These are phyloP conservation scores for Bombus huntii DNA, from an alignment of 1,140 invertebrate species.

Conservation along the genomic window DNA sequence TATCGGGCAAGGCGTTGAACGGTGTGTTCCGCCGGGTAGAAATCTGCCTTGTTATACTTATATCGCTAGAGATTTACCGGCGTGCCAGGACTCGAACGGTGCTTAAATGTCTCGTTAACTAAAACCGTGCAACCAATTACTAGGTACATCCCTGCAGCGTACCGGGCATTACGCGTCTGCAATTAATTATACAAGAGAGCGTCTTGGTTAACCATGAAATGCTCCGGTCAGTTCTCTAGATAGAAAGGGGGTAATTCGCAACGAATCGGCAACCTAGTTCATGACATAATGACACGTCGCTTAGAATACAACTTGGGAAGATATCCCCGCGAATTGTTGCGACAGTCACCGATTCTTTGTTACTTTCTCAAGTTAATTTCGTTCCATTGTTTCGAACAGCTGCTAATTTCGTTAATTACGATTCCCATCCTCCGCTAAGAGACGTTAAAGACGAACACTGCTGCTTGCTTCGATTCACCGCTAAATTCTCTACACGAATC, in stretches of 20 bases:
- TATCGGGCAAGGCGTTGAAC: slow-evolving; percentile 35
- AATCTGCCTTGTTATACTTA: slow-evolving; percentile 14
- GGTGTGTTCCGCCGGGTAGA: slow-evolving; percentile 10
- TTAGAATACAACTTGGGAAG: neutral
- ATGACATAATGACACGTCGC: slow-evolving; percentile 10
- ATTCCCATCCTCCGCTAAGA: neutral
- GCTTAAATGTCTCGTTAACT: slow-evolving; percentile 67
- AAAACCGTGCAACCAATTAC: slow-evolving; percentile 67
- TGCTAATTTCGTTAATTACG: neutral
- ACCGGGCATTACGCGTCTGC: slow-evolving; percentile 59
- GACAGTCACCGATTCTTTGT: neutral
- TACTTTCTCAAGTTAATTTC: neutral
- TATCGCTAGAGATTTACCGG: slow-evolving; percentile 49
- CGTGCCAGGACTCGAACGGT: slow-evolving; percentile 30
- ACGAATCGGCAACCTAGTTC: slow-evolving; percentile 13
- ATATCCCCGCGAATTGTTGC: neutral
- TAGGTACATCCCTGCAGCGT: slow-evolving; percentile 57
- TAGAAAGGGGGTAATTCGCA: slow-evolving; percentile 36
- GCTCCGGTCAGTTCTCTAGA: neutral
- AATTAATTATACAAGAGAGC: slow-evolving; percentile 61
- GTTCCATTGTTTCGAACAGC: neutral
- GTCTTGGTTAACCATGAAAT: neutral
- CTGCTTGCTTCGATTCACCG: too few species aligned
- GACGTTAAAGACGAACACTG: neutral
- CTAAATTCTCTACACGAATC: neutral